These are phyloP conservation scores for Apomyelois bistriatella DNA, from an alignment of 2,888 invertebrate species.

Conservation along the genomic window DNA sequence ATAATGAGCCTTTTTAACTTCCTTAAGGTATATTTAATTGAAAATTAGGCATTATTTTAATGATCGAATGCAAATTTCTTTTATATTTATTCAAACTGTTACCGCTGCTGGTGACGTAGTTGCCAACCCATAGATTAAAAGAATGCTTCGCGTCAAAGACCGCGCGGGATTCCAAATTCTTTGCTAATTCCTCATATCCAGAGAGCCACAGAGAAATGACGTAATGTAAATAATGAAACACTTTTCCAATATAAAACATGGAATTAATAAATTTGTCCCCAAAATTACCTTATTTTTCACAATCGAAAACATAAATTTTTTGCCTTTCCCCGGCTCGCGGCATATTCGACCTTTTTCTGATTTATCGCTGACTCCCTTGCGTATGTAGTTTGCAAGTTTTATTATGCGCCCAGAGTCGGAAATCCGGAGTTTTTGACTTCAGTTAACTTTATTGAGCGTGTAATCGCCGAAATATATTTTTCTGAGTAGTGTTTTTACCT, in stretches of 20 bases:
- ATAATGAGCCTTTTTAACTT: too few species aligned
- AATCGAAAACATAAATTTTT: slow-evolving; percentile 12
- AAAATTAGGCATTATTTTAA: too few species aligned
- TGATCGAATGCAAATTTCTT: too few species aligned
- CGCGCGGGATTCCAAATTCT: too few species aligned
- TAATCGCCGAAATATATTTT: slow-evolving; percentile 10
- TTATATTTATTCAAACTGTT: too few species aligned
- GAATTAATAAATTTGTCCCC: slow-evolving; percentile 7
- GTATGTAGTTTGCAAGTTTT: slow-evolving; percentile 53
- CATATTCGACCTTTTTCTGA: slow-evolving; percentile 67
- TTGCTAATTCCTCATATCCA: too few species aligned
- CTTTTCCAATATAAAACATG: neutral
- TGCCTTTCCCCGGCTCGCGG: slow-evolving; percentile 38
- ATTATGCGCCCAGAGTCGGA: slow-evolving; percentile 55
- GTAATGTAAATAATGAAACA: neutral
- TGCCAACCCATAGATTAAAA: too few species aligned
- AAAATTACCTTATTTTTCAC: slow-evolving; percentile 8
- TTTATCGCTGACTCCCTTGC: slow-evolving; percentile 59
- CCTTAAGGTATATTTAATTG: too few species aligned
- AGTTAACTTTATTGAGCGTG: slow-evolving; percentile 60
- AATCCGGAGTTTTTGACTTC: slow-evolving; percentile 51
- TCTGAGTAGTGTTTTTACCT: slow-evolving; percentile 2
- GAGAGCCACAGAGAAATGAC: too few species aligned
- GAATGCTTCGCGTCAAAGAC: too few species aligned
- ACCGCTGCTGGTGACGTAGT: too few species aligned